Conservation (phyloP, 2,113 vertebrate genomes). For the Tachuris rubrigastra region DNA sequence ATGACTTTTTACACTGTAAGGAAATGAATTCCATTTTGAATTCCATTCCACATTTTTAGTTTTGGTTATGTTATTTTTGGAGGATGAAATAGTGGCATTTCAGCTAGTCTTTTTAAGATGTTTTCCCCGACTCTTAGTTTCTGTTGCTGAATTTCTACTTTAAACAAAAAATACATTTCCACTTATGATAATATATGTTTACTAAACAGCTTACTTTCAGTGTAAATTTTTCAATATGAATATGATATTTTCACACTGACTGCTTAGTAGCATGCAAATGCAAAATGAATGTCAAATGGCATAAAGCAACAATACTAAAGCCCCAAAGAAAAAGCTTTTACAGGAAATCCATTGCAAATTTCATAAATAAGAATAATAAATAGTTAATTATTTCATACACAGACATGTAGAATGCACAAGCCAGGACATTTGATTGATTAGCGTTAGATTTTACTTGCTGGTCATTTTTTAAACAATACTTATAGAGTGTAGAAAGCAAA, state of each 20-base stretch:
- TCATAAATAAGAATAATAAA: neutral
- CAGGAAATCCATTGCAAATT: neutral
- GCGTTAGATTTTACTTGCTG: neutral
- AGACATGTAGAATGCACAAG: neutral
- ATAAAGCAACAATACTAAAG: neutral
- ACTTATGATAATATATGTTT: neutral
- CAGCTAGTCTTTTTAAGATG: conserved; percentile 24
- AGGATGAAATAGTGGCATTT: conserved; percentile 42
- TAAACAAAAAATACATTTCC: conserved; percentile 27
- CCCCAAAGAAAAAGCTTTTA: neutral
- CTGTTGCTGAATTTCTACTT: conserved; percentile 22
- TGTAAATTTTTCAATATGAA: neutral
- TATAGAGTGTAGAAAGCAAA: neutral
- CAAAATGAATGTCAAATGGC: neutral
- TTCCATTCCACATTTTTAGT: conserved; percentile 67
- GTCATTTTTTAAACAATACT: neutral
- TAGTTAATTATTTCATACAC: neutral
- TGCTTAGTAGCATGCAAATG: neutral
- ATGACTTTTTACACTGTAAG: conserved; percentile 43
- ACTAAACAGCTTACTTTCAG: no score
- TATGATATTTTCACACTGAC: neutral
- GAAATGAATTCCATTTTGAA: conserved; percentile 62
- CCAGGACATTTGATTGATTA: neutral
- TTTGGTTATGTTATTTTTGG: conserved; percentile 64
- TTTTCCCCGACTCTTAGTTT: conserved; percentile 24